Base-by-base conservation (phyloP, 2,113 vertebrate species). In the Uria aalge region DNA sequence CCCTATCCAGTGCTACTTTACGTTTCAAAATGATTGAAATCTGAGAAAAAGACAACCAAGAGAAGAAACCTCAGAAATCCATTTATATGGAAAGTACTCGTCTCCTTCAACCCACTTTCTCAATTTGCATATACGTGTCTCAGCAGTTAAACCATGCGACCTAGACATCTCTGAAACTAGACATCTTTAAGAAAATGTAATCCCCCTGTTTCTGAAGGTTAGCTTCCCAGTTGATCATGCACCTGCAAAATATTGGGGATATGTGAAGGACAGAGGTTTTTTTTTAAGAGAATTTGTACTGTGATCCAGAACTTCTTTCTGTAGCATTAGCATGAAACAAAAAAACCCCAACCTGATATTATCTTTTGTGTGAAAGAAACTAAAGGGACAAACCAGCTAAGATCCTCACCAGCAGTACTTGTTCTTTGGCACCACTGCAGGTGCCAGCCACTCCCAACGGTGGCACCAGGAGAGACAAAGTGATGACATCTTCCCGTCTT, bases 41-140 rank as follows among this genome's bases (percentile, higher is more conserved):
- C 63, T 84, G 83, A 86, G 86, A 62, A 91, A 91, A n/a, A 80
- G 22, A 94, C 15, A 91, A 80, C 30, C 20, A n/a, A 59, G 52
- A 66, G 48, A 94, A 66, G 63, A 92, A 95, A 80, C 5, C 30
- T 78, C 79, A 91, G 79, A 92, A 94, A 94, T 59, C 67, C 38
- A 84, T 84, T 92, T 77, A 67, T 81, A 89, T 40, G 84, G 59
- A 92, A 93, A 92, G n/a, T 40, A 81, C 29, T 87, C 22, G 45
- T 45, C 72, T 91, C 55, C 47, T 94, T 52, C 73, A 87, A 56
- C 55, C 55, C 88, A 90, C 86, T 84, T 57, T 60, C 52, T 62
- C 78, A 26, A 68, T 93, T 43, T 94, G 57, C 85, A 92, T 71
- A 62, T 34, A 72, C 41, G 7, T 29, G 48, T 71, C 14, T 69